A percentile compares a stretch with the other conserved stretches of the same genome.
These are phyloP conservation scores for Xiphophorus hellerii DNA, from an alignment of 2,113 vertebrate genomes.

Conservation along the genomic window DNA sequence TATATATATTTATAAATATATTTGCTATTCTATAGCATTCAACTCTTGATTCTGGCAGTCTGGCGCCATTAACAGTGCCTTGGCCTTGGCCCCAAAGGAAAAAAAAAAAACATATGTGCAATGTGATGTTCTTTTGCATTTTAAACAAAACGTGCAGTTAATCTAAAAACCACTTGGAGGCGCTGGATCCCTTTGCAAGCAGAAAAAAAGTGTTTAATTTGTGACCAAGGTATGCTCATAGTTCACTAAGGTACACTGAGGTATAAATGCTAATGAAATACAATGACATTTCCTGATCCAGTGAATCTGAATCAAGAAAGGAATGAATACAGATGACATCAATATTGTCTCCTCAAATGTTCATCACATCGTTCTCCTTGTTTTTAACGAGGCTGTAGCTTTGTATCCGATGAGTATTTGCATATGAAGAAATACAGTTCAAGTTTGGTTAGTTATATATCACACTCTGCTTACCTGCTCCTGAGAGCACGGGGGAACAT, in stretches of 20 bases:
- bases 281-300: constrained; percentile 77
- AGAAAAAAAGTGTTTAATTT: constrained; percentile 10
- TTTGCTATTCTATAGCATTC: not conserved
- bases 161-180: constrained; percentile 44
- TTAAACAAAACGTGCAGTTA: not conserved
- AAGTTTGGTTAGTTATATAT: constrained; percentile 21
- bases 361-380: constrained; percentile 49
- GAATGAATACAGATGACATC: constrained; percentile 71
- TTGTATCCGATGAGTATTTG: constrained; percentile 32
- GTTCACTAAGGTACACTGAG: constrained; percentile 61
- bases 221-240: constrained; percentile 33
- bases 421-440: constrained; percentile 15
- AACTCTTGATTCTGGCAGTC: not conserved
- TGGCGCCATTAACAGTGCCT: not conserved
- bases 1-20: too few species aligned
- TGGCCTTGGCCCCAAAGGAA: not conserved
- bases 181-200: constrained; percentile 42
- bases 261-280: constrained; percentile 78
- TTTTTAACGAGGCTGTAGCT: constrained; percentile 23
- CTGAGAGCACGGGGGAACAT: constrained; percentile 14
- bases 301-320: constrained; percentile 61
- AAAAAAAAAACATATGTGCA: not conserved
- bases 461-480: constrained; percentile 25
- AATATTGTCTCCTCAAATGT: constrained; percentile 62
- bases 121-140: not conserved